Conservation (phyloP, 1,140 invertebrate species). For the Latrodectus geometricus region DNA sequence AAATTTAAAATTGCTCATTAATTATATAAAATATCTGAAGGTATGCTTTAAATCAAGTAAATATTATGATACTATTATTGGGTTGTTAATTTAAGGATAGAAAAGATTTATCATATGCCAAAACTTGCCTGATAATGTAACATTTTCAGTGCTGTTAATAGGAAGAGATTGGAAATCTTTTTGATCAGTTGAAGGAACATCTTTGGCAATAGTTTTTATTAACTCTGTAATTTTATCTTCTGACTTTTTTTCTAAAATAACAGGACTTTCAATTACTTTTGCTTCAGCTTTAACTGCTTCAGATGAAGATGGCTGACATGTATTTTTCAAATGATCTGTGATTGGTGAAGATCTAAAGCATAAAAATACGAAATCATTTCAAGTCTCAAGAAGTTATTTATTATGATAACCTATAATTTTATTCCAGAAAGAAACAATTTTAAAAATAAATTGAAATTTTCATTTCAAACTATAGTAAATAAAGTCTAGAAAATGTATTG, state of each 20-base stretch:
- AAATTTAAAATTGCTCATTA: no score
- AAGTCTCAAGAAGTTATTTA: no score
- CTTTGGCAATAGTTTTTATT: slow-evolving; percentile 75
- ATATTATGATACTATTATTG: neutral
- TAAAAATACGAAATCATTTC: neutral
- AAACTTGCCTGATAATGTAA: slow-evolving; percentile 64
- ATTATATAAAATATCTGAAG: neutral
- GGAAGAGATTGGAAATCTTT: slow-evolving; percentile 50
- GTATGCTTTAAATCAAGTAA: neutral
- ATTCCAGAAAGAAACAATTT: no score
- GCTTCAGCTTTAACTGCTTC: slow-evolving; percentile 8
- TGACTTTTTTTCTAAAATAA: slow-evolving; percentile 3
- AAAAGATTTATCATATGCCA: neutral
- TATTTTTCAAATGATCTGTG: neutral
- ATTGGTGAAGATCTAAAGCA: slow-evolving; percentile 26
- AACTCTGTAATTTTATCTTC: slow-evolving; percentile 75
- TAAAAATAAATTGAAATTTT: no score
- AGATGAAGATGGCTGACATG: slow-evolving; percentile 14
- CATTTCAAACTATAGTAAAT: no score
- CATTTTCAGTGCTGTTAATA: slow-evolving; percentile 64
- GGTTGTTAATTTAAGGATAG: neutral
- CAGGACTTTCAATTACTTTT: slow-evolving; percentile 1
- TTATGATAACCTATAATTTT: no score
- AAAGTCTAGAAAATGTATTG: no score
- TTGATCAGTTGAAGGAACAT: slow-evolving; percentile 67